Conservation (phyloP, 2,797 vertebrate genomes). For the Macrochelys suwanniensis region DNA sequence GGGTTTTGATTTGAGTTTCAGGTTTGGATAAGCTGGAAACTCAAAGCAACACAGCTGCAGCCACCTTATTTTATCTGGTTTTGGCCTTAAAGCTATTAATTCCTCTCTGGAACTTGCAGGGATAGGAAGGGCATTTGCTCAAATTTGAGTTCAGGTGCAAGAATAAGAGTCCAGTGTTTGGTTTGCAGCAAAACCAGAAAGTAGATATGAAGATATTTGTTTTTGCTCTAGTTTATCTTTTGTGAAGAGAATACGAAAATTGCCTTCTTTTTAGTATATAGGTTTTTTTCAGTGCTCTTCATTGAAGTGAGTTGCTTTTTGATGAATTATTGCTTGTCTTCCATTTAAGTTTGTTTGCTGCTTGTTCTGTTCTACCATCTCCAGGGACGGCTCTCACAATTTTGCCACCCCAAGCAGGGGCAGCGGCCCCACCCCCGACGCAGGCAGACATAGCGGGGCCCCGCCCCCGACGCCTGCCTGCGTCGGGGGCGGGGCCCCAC, state of each 20-base stretch:
- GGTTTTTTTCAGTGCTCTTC: background rate
- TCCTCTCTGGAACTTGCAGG: background rate
- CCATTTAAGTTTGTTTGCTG: background rate
- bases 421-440: too few species aligned
- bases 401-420: too few species aligned
- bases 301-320: background rate
- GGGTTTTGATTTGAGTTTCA: background rate
- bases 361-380: background rate
- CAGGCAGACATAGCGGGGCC: too few species aligned
- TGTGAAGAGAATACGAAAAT: background rate
- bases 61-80: background rate
- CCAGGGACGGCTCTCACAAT: background rate
- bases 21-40: background rate
- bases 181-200: background rate
- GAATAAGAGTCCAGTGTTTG: background rate
- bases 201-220: background rate
- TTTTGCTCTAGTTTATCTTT: background rate
- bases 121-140: background rate
- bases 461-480: too few species aligned
- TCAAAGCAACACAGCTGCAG: background rate
- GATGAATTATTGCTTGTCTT: conserved; percentile 21
- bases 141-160: background rate
- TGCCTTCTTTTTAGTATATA: background rate
- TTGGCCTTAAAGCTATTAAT: background rate
- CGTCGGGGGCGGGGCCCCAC: too few species aligned